These are phyloP conservation scores for Agrochola litura DNA, from an alignment of 2,888 invertebrate genomes.

Conservation along the genomic window DNA sequence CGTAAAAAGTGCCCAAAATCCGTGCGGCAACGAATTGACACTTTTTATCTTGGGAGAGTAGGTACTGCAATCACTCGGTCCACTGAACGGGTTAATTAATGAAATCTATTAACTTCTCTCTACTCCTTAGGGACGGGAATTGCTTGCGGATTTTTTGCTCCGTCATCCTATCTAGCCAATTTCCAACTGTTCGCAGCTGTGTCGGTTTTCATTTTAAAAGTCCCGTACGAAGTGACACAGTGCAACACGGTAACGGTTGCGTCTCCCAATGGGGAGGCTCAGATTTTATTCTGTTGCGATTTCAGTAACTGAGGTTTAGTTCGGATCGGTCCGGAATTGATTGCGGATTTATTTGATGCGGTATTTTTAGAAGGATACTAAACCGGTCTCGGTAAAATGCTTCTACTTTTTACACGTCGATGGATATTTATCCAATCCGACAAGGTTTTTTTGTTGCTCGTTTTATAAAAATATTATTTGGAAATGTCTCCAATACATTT, in stretches of 20 bases:
- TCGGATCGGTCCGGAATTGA: slow-evolving; percentile 66
- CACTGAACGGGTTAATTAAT: slow-evolving; percentile 90
- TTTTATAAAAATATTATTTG: slow-evolving; percentile 11
- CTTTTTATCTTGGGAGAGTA: slow-evolving; percentile 83
- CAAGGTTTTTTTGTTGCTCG: slow-evolving; percentile 28
- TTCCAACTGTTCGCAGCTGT: slow-evolving; percentile 72
- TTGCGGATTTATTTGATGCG: slow-evolving; percentile 67
- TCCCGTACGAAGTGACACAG: slow-evolving; percentile 44
- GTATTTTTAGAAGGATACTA: slow-evolving; percentile 59
- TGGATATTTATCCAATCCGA: slow-evolving; percentile 34
- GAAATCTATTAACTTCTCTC: slow-evolving; percentile 90
- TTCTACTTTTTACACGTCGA: slow-evolving; percentile 31
- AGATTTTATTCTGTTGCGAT: slow-evolving; percentile 67
- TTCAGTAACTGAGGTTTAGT: slow-evolving; percentile 58
- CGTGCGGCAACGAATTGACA: slow-evolving; percentile 82
- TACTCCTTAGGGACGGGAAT: slow-evolving; percentile 83
- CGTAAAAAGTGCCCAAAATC: slow-evolving; percentile 80
- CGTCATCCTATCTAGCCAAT: slow-evolving; percentile 80
- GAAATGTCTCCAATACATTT: slow-evolving; percentile 6
- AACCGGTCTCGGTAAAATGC: slow-evolving; percentile 45
- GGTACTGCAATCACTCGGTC: slow-evolving; percentile 88
- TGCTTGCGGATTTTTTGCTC: slow-evolving; percentile 81
- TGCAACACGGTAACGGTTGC: slow-evolving; percentile 58
- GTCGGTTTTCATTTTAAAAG: slow-evolving; percentile 69
- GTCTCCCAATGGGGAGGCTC: slow-evolving; percentile 45